Evolutionary conservation across 2,888 invertebrate genomes (phyloP), one percentile per base, ranked within the genome.

Genomic region (Colostygia pectinataria): DNA sequence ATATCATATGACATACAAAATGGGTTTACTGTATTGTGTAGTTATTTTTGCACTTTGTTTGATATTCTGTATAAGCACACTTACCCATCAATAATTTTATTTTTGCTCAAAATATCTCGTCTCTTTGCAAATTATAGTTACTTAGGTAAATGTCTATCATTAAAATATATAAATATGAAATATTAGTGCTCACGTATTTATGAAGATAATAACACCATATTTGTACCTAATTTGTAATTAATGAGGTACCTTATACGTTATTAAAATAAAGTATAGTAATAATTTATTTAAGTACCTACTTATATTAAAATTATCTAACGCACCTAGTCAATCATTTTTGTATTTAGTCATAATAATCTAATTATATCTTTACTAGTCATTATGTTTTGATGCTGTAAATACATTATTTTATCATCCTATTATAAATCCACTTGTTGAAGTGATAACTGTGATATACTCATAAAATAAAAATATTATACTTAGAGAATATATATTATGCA

Each of bases 371-470:
- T 52, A 50, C 48, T 65, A 63, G 59, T 57, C 59, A 61, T 49
- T 57, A 54, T 57, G 55, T 58, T 58, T 53, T 37, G 63, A 65
- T 66, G 63, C 24, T 61, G 51, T 55, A 53, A 44, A 58, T 61
- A 48, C 29, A 36, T 38, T 27, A 39, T 37, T 29, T 24, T 63
- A 65, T 60, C 59, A 67, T 63, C 68, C 66, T 74, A 74, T 78
- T 72, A 69, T 77, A 78, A 73, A 80, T 77, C 82, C 85, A 88
- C 86, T 87, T 84, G 77, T 73, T 88, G 80, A 90, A 87, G 85
- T 87, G 87, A 83, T 79, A 82, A 89, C 89, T 90, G 89, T 90
- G 89, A 90, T 90, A 90, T 88, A 87, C 82, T 84, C 81, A 74
- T 84, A 84, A 82, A 64, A 71, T 76, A 24, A 74, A 71, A 66